These are phyloP conservation scores for Dendrolimus kikuchii DNA, from an alignment of 1,140 invertebrate species.

Conservation along the genomic window DNA sequence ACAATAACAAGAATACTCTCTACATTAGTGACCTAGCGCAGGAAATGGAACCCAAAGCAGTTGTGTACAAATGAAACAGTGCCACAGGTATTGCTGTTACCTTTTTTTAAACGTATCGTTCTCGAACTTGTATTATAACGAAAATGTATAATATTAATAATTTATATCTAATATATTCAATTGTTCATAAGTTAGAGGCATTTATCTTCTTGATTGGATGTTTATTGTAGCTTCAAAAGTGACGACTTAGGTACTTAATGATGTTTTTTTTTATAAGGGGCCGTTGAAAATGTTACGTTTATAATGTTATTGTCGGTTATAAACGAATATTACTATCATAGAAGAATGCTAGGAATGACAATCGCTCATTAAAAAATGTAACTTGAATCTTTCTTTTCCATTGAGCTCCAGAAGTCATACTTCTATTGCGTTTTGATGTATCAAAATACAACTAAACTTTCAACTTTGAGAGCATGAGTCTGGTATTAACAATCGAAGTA, in stretches of 20 bases:
- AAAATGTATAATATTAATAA: slow-evolving; percentile 8
- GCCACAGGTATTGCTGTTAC: slow-evolving; percentile 15
- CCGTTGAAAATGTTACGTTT: too few species aligned
- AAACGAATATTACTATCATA: too few species aligned
- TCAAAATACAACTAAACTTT: too few species aligned
- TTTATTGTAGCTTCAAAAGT: slow-evolving; percentile 31
- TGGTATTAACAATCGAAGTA: too few species aligned
- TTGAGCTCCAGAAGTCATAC: too few species aligned
- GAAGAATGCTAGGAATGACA: too few species aligned
- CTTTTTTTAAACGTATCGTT: background rate
- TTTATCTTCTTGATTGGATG: slow-evolving; percentile 37
- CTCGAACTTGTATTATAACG: slow-evolving; percentile 1
- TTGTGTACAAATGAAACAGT: slow-evolving; percentile 24
- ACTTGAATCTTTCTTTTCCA: too few species aligned
- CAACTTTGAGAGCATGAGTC: too few species aligned
- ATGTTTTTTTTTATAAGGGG: background rate
- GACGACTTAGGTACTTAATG: slow-evolving; percentile 37
- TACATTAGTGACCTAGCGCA: slow-evolving; percentile 14
- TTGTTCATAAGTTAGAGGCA: slow-evolving; percentile 27
- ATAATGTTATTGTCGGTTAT: too few species aligned
- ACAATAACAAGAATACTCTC: slow-evolving; percentile 18
- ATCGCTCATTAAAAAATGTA: too few species aligned
- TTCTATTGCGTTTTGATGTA: too few species aligned
- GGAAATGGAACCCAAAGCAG: slow-evolving; percentile 7
- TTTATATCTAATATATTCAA: slow-evolving; percentile 8